Base-by-base conservation (phyloP, 1,140 invertebrate species). In the Grapholita molesta region DNA sequence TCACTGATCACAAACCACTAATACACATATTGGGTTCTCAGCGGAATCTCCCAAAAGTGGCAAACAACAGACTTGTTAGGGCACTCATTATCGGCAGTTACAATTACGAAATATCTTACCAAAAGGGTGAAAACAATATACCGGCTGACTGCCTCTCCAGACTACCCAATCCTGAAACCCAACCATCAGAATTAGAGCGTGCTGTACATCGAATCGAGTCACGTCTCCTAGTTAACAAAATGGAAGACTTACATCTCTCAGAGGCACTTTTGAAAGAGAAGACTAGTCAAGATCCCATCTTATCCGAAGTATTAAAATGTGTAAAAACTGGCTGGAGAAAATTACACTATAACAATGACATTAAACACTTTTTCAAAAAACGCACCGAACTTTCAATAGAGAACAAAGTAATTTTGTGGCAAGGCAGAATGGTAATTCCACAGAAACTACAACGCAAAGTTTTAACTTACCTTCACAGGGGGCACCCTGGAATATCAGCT, bases 401-500 rank as follows among this genome's bases (percentile, higher is more conserved):
- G 23, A 57, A 57, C 15, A 57, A 21, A 12, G 23, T 57, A 3
- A 28, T 57, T 23, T 18, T 57, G 53, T 57, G 53, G 53, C 53
- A 57, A 57, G 53, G 53, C n/a, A 72, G 24, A 25, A 74, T 84
- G 15, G 72, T 82, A 23, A 70, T 88, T 33, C 85, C 80, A 12
- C 28, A 64, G 42, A 71, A 28, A 6, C 73, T 84, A 9, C 66
- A 72, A 33, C 7, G 79, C n/a, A 32, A 68, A 11, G 71, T 86
- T 15, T 52, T 87, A n/a, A 72, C 61, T 0, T 77, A 88, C 52
- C 67, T 93, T 5, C 90, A 93, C 77, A 53, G 72, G 42, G 79
- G 73, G 18, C 93, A 93, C 72, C 68, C 81, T 5, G 91, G 91
- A 1, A 86, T 93, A 7, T 84, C 87, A 1, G 81, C 83, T 66